These are phyloP conservation scores for Pterostichus niger DNA, from an alignment of 2,888 invertebrate genomes.

Conservation along the genomic window DNA sequence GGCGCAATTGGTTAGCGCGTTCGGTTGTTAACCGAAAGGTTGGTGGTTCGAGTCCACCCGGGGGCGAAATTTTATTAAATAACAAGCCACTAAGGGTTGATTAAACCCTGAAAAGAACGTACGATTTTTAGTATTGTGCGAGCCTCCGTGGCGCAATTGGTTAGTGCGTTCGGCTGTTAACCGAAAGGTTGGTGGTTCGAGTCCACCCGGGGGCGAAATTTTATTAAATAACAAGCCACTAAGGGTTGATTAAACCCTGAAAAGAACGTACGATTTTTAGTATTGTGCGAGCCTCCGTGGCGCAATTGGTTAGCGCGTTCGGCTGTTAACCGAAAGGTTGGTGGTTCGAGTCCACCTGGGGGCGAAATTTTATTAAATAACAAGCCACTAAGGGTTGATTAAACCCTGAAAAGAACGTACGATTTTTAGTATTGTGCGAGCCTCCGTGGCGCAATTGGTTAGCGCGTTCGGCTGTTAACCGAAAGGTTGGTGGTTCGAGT, in stretches of 20 bases:
- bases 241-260: no score
- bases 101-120: no score
- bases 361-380: slow-evolving; percentile 18
- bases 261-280: no score
- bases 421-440: slow-evolving; percentile 68
- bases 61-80: slow-evolving; percentile 49
- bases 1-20: slow-evolving; percentile 94
- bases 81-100: no score
- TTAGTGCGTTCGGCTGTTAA: slow-evolving; percentile 97
- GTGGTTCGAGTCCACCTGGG: slow-evolving; percentile 91
- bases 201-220: slow-evolving; percentile 80
- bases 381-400: no score
- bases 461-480: slow-evolving; percentile 99
- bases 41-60: slow-evolving; percentile 93
- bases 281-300: slow-evolving; percentile 70
- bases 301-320: slow-evolving; percentile 96
- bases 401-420: no score
- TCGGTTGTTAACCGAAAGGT: slow-evolving; percentile 97
- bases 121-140: no score
- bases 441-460: slow-evolving; percentile 97
- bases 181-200: slow-evolving; percentile 97
- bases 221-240: neutral
- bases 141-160: slow-evolving; percentile 84
- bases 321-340: slow-evolving; percentile 97
- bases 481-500: slow-evolving; percentile 99